Conservation (phyloP, 2,888 invertebrate genomes). For the Leuctra nigra region DNA sequence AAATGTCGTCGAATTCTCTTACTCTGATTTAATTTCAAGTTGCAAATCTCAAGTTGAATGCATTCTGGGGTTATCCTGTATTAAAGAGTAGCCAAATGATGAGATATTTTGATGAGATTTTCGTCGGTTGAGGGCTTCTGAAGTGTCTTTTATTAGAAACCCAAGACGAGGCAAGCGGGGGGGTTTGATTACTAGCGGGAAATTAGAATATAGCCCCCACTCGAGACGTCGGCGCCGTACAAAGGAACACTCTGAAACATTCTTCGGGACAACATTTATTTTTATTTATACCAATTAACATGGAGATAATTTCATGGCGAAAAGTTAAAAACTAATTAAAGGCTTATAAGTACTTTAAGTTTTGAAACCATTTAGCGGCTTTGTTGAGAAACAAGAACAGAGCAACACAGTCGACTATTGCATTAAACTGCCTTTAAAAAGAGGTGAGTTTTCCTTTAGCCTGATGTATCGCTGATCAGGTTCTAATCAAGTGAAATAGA, state of each 20-base stretch:
- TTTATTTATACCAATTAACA: neutral
- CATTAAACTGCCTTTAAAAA: too few species aligned
- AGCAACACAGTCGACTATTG: too few species aligned
- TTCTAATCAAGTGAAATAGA: too few species aligned
- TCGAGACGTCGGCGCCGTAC: neutral
- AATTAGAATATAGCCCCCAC: constrained; percentile 5
- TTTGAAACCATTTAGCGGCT: too few species aligned
- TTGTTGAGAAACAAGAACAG: too few species aligned
- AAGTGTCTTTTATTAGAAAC: constrained; percentile 17
- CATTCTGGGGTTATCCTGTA: neutral
- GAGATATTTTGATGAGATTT: constrained; percentile 18
- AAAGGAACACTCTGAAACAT: too few species aligned
- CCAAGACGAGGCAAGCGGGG: neutral
- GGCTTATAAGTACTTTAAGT: neutral
- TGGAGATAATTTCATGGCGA: neutral
- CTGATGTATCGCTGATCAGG: too few species aligned
- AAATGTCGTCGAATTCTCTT: too few species aligned
- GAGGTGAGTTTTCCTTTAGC: too few species aligned
- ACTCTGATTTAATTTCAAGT: too few species aligned
- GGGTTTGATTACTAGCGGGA: constrained; percentile 2
- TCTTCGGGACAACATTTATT: neutral
- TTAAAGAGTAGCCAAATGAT: constrained; percentile 13
- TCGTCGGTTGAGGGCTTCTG: constrained; percentile 16
- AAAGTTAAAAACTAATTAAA: constrained; percentile 9
- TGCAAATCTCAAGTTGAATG: constrained; percentile 1